Base-by-base conservation (phyloP, 1,140 invertebrate species). In the Chionoecetes opilio region DNA sequence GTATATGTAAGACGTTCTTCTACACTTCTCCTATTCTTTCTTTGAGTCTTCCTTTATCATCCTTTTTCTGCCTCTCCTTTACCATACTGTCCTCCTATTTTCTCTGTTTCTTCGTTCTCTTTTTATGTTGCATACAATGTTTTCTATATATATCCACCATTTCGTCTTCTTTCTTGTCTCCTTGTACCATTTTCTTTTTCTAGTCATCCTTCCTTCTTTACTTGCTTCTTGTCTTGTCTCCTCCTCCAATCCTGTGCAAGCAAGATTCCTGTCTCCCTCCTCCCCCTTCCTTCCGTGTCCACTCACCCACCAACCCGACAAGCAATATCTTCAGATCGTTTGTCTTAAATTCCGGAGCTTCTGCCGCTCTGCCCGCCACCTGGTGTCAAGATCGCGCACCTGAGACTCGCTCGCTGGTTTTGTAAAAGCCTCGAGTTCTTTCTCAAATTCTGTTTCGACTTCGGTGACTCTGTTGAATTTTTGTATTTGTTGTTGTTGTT, bases 291-390 rank as follows among this genome's bases (percentile, higher is more conserved):
- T 17, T 53, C 46, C 63, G 21, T 75, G 63, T 75, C 63, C 63
- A 75, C 63, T 75, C 1, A 21, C 9, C 9, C 63, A 1, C 63
- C 63, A 6, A n/a, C 63, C 63, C 63, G n/a, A n/a, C 11, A 17
- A 26, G 63, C 63, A 75, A 75, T 75, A 75, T 75, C 63, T 75
- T 75, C 63, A 75, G 63, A n/a, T 75, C 63, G 63, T 75, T 75
- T 75, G 21, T 75, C 63, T 26, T 75, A n/a, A 75, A 75, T 75
- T 75, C 63, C 63, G 21, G 21, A n/a, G 21, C 63, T 5, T 11
- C 63, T 21, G 21, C 21, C n/a, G 63, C n/a, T 26, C 63, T 75
- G 21, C n/a, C 21, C 63, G 63, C 63, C 63, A 75, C 63, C 63
- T 75, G 63, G 63, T 75, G 63, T 75, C 63, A 75, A 75, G 63